Conservation (phyloP, 2,113 vertebrate species). For the Cervus canadensis region DNA sequence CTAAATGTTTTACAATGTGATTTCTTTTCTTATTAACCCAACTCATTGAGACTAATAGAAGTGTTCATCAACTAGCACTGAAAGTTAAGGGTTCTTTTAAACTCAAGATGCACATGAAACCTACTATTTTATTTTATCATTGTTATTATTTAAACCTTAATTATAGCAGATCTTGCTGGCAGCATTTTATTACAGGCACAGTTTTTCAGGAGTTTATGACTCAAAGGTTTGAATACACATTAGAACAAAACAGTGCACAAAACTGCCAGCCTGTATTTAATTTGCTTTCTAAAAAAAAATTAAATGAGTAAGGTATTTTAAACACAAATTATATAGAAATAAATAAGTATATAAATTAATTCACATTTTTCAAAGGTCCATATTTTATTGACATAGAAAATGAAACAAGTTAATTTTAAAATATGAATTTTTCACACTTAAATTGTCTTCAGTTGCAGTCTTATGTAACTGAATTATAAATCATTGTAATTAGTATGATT, state of each 20-base stretch:
- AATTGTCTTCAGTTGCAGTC: background rate
- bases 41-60: constrained; percentile 10
- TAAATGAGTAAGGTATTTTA: constrained; percentile 48
- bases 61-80: constrained; percentile 20
- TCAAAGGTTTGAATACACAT: constrained; percentile 61
- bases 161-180: constrained; percentile 59
- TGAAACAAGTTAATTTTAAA: constrained; percentile 1
- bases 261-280: constrained; percentile 38
- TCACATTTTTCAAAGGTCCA: background rate
- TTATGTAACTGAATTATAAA: background rate
- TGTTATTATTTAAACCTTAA: constrained; percentile 72
- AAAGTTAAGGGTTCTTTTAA: constrained; percentile 7
- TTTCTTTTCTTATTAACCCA: background rate
- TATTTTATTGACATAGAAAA: background rate
- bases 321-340: background rate
- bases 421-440: constrained; percentile 10
- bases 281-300: constrained; percentile 48
- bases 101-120: constrained; percentile 32
- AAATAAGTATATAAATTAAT: constrained; percentile 23
- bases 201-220: constrained; percentile 65
- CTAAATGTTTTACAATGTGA: background rate
- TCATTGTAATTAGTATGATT: constrained; percentile 13
- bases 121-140: constrained; percentile 66
- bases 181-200: constrained; percentile 57
- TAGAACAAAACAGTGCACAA: constrained; percentile 61